phyloP scores from a whole-genome alignment of 2,888 invertebrate genomes.

The Hedya salicella region DNA sequence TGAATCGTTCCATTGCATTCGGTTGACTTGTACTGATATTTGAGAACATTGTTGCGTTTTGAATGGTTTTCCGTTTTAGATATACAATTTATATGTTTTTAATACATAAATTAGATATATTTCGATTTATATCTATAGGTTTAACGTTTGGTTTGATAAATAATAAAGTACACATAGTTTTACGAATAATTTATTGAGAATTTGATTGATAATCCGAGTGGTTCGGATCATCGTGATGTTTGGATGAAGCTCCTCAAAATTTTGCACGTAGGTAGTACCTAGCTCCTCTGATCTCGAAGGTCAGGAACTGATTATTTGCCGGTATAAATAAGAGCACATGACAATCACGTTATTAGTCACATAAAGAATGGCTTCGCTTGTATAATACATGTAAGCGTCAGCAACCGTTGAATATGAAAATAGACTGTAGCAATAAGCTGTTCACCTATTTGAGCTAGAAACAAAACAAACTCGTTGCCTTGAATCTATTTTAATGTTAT shows the following conservation, averaged over 20 bases:
- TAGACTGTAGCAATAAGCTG: slow-evolving; percentile 37
- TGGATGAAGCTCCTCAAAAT: slow-evolving; percentile 5
- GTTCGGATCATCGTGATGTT: slow-evolving; percentile 16
- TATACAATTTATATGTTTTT: slow-evolving; percentile 35
- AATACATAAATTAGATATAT: slow-evolving; percentile 10
- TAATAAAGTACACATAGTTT: slow-evolving; percentile 29
- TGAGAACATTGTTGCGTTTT: slow-evolving; percentile 33
- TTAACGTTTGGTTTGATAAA: slow-evolving; percentile 20
- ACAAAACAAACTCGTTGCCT: slow-evolving; percentile 78
- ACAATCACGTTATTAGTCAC: slow-evolving; percentile 17
- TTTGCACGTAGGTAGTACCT: slow-evolving; percentile 30
- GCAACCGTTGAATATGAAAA: slow-evolving; percentile 23
- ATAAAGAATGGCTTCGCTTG: slow-evolving; percentile 39
- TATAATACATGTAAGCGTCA: slow-evolving; percentile 30
- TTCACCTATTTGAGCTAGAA: slow-evolving; percentile 61
- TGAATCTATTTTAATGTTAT: slow-evolving; percentile 70
- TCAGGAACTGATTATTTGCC: slow-evolving; percentile 42
- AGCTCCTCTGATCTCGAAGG: slow-evolving; percentile 30
- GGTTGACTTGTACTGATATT: slow-evolving; percentile 33
- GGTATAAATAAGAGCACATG: slow-evolving; percentile 37
- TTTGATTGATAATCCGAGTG: slow-evolving; percentile 14
- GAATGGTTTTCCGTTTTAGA: slow-evolving; percentile 39
- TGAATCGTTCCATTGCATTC: slow-evolving; percentile 18
- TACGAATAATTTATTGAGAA: slow-evolving; percentile 21
- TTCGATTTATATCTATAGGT: slow-evolving; percentile 14